A percentile compares a stretch with the other conserved stretches of the same genome.
phyloP scores from a whole-genome alignment of 2,797 vertebrate genomes.

The Enteromius radiatus region DNA sequence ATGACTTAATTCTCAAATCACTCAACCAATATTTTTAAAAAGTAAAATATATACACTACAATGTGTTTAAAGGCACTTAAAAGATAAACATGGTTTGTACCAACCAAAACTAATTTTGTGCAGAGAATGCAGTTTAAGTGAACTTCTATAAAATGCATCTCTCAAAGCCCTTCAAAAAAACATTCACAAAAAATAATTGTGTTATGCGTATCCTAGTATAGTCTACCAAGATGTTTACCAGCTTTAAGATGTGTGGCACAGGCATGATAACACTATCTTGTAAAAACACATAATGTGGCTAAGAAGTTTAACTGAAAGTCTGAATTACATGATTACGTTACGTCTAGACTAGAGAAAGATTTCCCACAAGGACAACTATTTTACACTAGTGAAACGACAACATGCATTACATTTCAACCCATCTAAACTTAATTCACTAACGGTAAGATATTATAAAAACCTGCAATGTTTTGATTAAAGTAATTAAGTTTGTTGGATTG shows the following conservation, averaged over 20 bases:
- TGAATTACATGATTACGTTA: background rate
- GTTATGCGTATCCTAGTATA: background rate
- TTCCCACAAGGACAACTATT: background rate
- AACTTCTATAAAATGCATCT: too few species aligned
- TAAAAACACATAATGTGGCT: background rate
- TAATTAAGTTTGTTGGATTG: background rate
- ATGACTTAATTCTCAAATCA: background rate
- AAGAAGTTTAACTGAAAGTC: background rate
- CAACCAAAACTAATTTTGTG: too few species aligned
- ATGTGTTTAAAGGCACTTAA: background rate
- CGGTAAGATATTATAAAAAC: background rate
- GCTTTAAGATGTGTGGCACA: background rate
- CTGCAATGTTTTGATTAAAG: background rate
- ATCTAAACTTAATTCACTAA: background rate
- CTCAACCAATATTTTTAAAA: background rate
- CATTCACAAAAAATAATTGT: too few species aligned
- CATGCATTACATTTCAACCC: background rate
- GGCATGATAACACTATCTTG: constrained; percentile 10
- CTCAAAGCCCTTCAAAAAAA: too few species aligned
- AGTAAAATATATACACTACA: too few species aligned
- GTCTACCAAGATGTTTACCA: constrained; percentile 1
- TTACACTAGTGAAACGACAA: background rate
- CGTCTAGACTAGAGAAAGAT: background rate
- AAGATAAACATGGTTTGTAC: background rate
- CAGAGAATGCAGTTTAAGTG: too few species aligned